Conservation (phyloP, 2,888 invertebrate genomes). For the Drosophila prostipennis region DNA sequence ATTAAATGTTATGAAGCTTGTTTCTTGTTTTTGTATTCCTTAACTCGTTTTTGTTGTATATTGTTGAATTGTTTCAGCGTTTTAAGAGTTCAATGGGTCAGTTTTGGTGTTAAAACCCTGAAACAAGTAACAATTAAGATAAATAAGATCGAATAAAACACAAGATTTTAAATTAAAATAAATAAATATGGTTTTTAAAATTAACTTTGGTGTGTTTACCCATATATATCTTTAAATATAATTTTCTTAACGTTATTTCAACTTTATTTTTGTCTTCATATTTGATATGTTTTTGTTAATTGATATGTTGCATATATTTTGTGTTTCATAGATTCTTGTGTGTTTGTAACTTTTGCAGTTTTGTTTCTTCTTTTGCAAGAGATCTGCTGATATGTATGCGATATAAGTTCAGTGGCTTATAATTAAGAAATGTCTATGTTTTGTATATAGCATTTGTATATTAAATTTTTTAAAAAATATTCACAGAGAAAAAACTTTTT, state of each 20-base stretch:
- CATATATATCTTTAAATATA: slow-evolving; percentile 46
- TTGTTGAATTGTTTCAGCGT: slow-evolving; percentile 73
- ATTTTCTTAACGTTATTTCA: slow-evolving; percentile 38
- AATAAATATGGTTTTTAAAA: slow-evolving; percentile 27
- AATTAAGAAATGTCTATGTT: slow-evolving; percentile 24
- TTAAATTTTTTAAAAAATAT: slow-evolving; percentile 37
- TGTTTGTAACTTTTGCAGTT: slow-evolving; percentile 32
- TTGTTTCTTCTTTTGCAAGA: slow-evolving; percentile 6
- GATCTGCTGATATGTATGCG: slow-evolving; percentile 41
- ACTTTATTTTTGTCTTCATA: slow-evolving; percentile 24
- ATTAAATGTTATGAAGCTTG: neutral
- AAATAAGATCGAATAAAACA: neutral
- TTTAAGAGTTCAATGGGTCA: slow-evolving; percentile 71
- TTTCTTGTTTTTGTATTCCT: neutral
- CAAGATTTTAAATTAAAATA: neutral
- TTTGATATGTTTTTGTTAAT: slow-evolving; percentile 37
- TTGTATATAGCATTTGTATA: slow-evolving; percentile 36
- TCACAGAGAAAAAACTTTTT: slow-evolving; percentile 35
- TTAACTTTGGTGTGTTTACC: slow-evolving; percentile 60
- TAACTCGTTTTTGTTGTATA: neutral
- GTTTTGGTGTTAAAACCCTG: slow-evolving; percentile 70
- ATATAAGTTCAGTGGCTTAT: slow-evolving; percentile 39
- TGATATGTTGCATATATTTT: slow-evolving; percentile 46
- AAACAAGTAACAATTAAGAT: slow-evolving; percentile 68
- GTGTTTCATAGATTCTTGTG: slow-evolving; percentile 29